Base-by-base conservation (phyloP, 30 jellyfish, hydroid and myxozoan species). In the Cassiopea xamachana region DNA sequence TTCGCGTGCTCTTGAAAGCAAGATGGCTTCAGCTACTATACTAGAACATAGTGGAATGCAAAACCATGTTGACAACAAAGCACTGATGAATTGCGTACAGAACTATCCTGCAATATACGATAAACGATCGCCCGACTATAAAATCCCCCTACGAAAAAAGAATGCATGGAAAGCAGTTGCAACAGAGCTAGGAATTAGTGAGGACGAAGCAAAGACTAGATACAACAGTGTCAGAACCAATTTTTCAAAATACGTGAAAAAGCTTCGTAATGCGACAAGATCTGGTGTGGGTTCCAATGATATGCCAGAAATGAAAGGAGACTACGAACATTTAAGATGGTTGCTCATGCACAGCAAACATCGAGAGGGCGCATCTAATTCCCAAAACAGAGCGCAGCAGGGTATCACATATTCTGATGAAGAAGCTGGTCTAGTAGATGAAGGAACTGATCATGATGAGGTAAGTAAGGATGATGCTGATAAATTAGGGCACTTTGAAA, bases 231-330 rank as follows among this genome's bases (percentile, higher is more conserved):
- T 84, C 69, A 84, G 92, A 55, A 70, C 85, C 60, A 83, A 84
- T 74, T 84, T 84, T 50, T 19, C 85, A 72, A 84, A 84, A 60
- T 84, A 84, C 73, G 17, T 84, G 92, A 84, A 69, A 58, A 84
- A 84, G 64, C 64, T 55, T 14, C 59, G 83, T 64, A 83, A 13
- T 48, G 91, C 83, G 84, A 55, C 64, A 55, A 55, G 83, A 83
- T 83, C 91, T 83, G 82, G 91, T 64, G 91, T 75, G 70, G 91
- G 91, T 47, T 75, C 83, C 70, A 81, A 73, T 83, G 91, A 83
- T 46, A 71, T 55, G 64, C 64, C 64, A 55, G 64, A 55, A 55
- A 55, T 55, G 12, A 55, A 55, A 55, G 64, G 64, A 55, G 64
- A 55, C 51, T 7, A 19, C 64, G 64, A 55, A 55, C 80, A 50